phyloP scores from a whole-genome alignment of 2,113 vertebrate genomes.

The Buteo buteo region DNA sequence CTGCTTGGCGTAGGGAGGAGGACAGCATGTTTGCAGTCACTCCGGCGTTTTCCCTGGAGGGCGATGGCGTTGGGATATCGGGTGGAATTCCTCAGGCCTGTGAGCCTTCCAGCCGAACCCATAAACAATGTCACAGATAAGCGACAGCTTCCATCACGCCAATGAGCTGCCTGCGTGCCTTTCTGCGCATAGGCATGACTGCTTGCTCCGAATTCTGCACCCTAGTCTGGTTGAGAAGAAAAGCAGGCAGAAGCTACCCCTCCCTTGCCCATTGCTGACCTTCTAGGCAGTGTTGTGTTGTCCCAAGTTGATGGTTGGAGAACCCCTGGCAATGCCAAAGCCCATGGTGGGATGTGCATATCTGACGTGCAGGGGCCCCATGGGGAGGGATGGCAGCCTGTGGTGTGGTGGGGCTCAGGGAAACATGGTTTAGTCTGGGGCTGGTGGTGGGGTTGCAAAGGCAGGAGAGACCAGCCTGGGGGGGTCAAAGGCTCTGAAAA shows the following conservation, averaged over 20 bases:
- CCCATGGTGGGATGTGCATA: background rate
- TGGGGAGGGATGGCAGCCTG: background rate
- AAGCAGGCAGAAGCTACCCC: background rate
- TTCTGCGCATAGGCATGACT: background rate
- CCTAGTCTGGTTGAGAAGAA: background rate
- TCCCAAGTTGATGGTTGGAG: background rate
- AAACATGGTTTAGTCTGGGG: background rate
- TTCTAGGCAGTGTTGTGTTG: background rate
- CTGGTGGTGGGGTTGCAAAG: background rate
- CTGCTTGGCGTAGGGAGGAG: background rate
- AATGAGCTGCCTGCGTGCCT: background rate
- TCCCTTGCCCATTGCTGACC: background rate
- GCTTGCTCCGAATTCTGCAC: background rate
- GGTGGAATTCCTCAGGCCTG: conserved; percentile 21
- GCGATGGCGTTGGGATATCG: background rate
- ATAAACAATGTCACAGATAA: conserved; percentile 23
- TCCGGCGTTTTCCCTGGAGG: background rate
- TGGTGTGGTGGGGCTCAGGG: background rate
- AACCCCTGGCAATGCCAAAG: background rate
- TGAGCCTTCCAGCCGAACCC: background rate
- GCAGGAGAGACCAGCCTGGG: background rate
- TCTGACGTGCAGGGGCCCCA: accelerated
- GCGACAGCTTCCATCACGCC: background rate
- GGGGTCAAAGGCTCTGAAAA: background rate
- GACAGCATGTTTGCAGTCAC: conserved; percentile 9